phyloP scores from a whole-genome alignment of 2,888 invertebrate genomes.

The Drosophila vallismaia region DNA sequence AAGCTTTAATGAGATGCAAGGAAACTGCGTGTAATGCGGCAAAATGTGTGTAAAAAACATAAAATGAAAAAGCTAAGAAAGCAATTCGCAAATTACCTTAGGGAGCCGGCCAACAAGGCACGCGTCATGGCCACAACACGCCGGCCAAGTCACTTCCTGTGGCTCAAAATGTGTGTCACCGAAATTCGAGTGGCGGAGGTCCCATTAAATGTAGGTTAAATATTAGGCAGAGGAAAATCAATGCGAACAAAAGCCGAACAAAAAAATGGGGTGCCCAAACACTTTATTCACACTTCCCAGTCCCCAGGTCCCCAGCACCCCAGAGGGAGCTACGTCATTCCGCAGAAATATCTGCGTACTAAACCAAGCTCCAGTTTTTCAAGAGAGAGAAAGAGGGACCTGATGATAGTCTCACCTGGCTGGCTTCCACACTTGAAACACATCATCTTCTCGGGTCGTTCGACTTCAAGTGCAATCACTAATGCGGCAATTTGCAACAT shows the following conservation, averaged over 20 bases:
- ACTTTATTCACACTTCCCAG: slow-evolving; percentile 33
- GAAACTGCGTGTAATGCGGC: slow-evolving; percentile 36
- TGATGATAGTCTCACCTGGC: slow-evolving; percentile 16
- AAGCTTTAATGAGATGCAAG: slow-evolving; percentile 36
- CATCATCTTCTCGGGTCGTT: slow-evolving; percentile 37
- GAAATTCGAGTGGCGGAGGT: slow-evolving; percentile 37
- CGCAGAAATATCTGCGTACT: slow-evolving; percentile 40
- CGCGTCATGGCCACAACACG: slow-evolving; percentile 50
- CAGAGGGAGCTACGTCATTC: slow-evolving; percentile 31
- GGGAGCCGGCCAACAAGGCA: slow-evolving; percentile 14
- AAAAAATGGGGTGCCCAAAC: slow-evolving; percentile 10
- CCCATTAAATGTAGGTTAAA: slow-evolving; percentile 55
- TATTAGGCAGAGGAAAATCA: slow-evolving; percentile 54
- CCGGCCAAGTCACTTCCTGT: slow-evolving; percentile 52
- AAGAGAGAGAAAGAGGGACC: slow-evolving; percentile 14
- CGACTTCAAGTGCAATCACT: slow-evolving; percentile 59
- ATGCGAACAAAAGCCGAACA: slow-evolving; percentile 38
- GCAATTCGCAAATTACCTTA: slow-evolving; percentile 27
- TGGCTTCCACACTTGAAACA: slow-evolving; percentile 12
- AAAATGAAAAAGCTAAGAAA: not conserved
- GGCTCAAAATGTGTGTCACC: slow-evolving; percentile 50
- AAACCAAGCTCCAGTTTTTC: slow-evolving; percentile 12
- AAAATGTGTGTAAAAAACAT: slow-evolving; percentile 17
- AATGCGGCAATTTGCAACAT: slow-evolving; percentile 68
- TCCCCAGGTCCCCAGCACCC: not conserved